Conservation (phyloP, 2,888 invertebrate genomes). For the Palloptera scutellata region DNA sequence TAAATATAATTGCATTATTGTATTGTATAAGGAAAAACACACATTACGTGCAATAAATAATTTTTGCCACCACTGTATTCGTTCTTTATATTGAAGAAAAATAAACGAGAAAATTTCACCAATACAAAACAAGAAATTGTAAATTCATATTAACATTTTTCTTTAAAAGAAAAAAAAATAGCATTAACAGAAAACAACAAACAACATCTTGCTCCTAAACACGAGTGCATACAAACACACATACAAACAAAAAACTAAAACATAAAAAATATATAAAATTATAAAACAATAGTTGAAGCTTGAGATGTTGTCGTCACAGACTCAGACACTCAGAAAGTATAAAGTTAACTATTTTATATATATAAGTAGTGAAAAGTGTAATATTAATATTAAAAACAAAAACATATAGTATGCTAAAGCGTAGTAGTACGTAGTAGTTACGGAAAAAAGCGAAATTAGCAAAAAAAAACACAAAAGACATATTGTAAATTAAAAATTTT, state of each 20-base stretch:
- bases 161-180: no score
- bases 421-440: neutral
- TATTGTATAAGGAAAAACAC: neutral
- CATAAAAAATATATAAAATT: conserved; percentile 29
- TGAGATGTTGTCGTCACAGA: conserved; percentile 33
- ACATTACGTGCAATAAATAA: no score
- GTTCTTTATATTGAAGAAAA: no score
- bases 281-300: conserved; percentile 27
- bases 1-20: neutral
- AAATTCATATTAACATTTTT: no score
- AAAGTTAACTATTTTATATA: conserved; percentile 62
- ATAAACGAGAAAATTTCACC: no score
- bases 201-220: no score
- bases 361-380: conserved; percentile 40
- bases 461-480: conserved; percentile 27
- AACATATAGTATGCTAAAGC: neutral
- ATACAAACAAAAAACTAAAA: conserved; percentile 15
- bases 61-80: no score
- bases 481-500: conserved; percentile 39
- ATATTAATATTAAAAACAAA: conserved; percentile 13
- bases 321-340: conserved; percentile 51
- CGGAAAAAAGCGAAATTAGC: conserved; percentile 13
- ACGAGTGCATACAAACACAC: no score
- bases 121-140: no score
- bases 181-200: no score